A percentile compares a stretch with the other conserved stretches of the same genome.
Conservation (phyloP, 2,888 invertebrate species). For the Nycteola revayana region DNA sequence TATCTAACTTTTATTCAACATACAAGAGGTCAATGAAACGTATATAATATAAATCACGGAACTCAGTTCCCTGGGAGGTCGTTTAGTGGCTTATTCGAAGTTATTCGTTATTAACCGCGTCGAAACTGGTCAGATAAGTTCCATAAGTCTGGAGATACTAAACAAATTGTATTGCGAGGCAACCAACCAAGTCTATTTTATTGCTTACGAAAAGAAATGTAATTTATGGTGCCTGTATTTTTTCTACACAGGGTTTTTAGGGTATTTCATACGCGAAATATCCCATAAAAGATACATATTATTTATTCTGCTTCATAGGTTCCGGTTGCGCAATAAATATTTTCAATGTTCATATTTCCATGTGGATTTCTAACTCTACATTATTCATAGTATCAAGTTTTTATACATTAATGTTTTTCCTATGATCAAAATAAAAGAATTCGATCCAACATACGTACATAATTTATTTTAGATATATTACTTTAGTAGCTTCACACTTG, state of each 20-base stretch:
- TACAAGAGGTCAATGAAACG: constrained; percentile 2
- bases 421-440: too few relatives aligned
- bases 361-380: too few relatives aligned
- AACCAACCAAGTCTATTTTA: constrained; percentile 29
- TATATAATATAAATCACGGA: constrained; percentile 36
- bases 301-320: too few relatives aligned
- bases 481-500: too few relatives aligned
- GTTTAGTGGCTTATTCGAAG: constrained; percentile 38
- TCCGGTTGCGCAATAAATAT: too few relatives aligned
- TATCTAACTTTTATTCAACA: constrained; percentile 20
- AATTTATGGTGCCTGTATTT: constrained; percentile 5
- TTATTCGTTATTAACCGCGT: constrained; percentile 37
- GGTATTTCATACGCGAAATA: too few relatives aligned
- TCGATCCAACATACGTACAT: too few relatives aligned
- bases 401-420: too few relatives aligned
- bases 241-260: background rate
- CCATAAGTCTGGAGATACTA: constrained; percentile 29
- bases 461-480: too few relatives aligned
- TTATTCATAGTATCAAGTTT: too few relatives aligned
- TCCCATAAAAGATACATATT: too few relatives aligned
- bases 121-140: constrained; percentile 37
- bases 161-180: constrained; percentile 34
- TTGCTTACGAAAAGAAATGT: constrained; percentile 26
- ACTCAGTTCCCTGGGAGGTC: constrained; percentile 31
- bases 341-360: too few relatives aligned